A percentile compares a stretch with the other conserved stretches of the same genome.
phyloP scores from a whole-genome alignment of 1,140 invertebrate genomes.

The Trichonephila clavata region DNA sequence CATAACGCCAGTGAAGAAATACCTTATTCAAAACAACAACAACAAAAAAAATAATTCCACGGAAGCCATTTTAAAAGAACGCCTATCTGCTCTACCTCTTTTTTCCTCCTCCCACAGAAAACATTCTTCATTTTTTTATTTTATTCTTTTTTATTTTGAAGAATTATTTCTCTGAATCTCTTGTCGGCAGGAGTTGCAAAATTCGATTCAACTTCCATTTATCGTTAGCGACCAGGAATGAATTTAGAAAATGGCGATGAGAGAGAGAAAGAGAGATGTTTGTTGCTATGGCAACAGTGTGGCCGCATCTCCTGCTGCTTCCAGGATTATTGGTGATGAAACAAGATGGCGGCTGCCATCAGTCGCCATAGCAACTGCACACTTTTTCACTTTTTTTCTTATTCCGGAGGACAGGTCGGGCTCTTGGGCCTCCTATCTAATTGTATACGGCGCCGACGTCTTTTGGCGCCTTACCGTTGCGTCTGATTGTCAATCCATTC shows the following conservation, averaged over 20 bases:
- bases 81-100: neutral
- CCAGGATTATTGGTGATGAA: slow-evolving; percentile 44
- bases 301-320: neutral
- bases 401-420: slow-evolving; percentile 13
- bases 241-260: slow-evolving; percentile 46
- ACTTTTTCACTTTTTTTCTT: slow-evolving; percentile 15
- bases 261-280: neutral
- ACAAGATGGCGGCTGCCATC: slow-evolving; percentile 44
- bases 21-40: neutral
- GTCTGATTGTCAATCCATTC: neutral
- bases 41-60: neutral
- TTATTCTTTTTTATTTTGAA: neutral
- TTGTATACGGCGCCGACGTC: slow-evolving; percentile 47
- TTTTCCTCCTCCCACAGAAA: neutral
- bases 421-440: slow-evolving; percentile 31
- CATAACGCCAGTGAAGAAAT: neutral
- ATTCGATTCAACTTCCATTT: slow-evolving; percentile 23
- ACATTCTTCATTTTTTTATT: neutral
- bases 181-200: neutral
- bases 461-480: slow-evolving; percentile 12
- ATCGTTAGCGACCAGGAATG: slow-evolving; percentile 22
- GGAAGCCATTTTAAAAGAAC: neutral
- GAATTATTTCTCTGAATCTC: neutral
- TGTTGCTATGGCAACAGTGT: slow-evolving; percentile 13
- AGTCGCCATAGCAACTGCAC: slow-evolving; percentile 11